These are phyloP conservation scores for Rhabdornis inornatus DNA, from an alignment of 2,113 vertebrate species.

Conservation along the genomic window DNA sequence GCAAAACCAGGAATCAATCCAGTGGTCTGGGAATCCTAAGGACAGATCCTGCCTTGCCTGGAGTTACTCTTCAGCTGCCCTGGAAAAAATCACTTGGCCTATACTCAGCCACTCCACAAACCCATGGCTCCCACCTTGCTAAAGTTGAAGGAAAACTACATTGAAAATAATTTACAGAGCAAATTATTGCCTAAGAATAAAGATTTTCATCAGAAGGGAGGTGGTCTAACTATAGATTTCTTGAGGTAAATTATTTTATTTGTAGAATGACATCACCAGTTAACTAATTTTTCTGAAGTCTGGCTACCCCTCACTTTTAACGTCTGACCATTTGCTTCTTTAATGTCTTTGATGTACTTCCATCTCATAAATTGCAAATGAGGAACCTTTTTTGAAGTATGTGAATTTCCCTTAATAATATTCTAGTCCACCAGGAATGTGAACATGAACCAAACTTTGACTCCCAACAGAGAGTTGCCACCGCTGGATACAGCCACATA, in stretches of 20 bases:
- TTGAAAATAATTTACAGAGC: not conserved
- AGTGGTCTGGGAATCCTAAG: not conserved
- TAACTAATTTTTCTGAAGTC: slow-evolving; percentile 31
- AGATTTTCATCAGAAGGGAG: not conserved
- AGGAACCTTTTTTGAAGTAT: slow-evolving; percentile 32
- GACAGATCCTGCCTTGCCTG: not conserved
- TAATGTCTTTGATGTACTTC: slow-evolving; percentile 40
- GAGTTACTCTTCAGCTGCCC: not conserved
- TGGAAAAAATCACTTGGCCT: not conserved
- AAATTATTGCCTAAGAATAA: not conserved
- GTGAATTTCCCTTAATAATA: slow-evolving; percentile 10
- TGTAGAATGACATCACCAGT: not conserved
- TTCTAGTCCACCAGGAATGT: not conserved
- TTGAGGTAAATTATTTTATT: slow-evolving; percentile 12
- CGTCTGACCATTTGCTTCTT: slow-evolving; percentile 30
- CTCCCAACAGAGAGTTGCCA: not conserved
- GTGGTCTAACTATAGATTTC: not conserved
- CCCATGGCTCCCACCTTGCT: not conserved
- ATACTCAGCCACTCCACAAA: not conserved
- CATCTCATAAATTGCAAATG: slow-evolving; percentile 46
- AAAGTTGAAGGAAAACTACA: not conserved
- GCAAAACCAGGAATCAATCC: not conserved
- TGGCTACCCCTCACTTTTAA: slow-evolving; percentile 18
- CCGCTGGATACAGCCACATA: not conserved
- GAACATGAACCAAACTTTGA: not conserved